Conservation (phyloP, 2,113 vertebrate species). For the Amphiprion percula region DNA sequence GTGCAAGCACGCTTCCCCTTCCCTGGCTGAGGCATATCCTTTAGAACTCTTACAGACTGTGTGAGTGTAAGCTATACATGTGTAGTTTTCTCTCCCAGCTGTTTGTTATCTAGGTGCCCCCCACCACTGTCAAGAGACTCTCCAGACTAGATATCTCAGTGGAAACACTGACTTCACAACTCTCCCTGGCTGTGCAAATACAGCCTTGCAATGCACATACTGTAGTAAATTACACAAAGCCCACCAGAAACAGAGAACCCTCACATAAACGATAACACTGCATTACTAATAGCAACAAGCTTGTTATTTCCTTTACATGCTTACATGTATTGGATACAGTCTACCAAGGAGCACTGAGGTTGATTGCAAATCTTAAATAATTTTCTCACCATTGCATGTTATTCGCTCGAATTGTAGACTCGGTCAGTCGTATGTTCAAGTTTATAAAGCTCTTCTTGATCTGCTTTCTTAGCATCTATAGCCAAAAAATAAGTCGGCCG, state of each 20-base stretch:
- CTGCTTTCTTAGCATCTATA: no score
- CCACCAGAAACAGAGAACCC: slow-evolving; percentile 11
- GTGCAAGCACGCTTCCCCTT: slow-evolving; percentile 34
- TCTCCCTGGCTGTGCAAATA: slow-evolving; percentile 15
- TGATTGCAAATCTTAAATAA: no score
- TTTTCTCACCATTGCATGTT: no score
- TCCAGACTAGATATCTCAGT: slow-evolving; percentile 51
- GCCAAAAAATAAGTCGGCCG: no score
- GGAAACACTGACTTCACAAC: slow-evolving; percentile 64
- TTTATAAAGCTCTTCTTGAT: no score
- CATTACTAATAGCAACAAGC: slow-evolving; percentile 6
- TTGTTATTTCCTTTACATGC: slow-evolving; percentile 5
- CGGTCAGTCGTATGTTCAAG: no score
- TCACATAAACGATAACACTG: not conserved
- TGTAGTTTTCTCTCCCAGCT: slow-evolving; percentile 45
- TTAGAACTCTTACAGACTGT: slow-evolving; percentile 35
- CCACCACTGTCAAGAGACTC: slow-evolving; percentile 57
- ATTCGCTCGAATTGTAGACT: no score
- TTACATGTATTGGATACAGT: no score
- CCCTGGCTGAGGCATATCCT: slow-evolving; percentile 32
- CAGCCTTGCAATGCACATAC: not conserved
- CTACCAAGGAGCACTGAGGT: no score
- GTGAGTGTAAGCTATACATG: slow-evolving; percentile 20
- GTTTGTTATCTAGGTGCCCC: slow-evolving; percentile 68
- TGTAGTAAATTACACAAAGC: slow-evolving; percentile 25